Percentiles rank a stretch among this genome's conserved stretches.
Conservation (phyloP, 2,797 vertebrate genomes). For the Lithobates pipiens region DNA sequence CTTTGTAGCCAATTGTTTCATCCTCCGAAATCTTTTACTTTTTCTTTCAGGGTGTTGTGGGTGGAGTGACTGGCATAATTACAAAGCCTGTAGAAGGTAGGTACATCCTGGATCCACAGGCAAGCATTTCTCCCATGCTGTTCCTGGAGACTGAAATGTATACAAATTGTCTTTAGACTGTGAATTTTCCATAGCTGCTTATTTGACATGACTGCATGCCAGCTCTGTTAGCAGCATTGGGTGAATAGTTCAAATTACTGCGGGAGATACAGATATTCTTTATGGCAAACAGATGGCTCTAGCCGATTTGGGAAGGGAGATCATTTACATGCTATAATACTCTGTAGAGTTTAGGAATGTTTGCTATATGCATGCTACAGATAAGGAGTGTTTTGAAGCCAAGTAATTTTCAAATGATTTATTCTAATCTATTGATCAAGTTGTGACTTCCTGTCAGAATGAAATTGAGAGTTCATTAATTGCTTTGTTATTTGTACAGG, state of each 20-base stretch:
- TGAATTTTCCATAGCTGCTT: background rate
- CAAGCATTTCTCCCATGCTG: background rate
- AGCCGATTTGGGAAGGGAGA: background rate
- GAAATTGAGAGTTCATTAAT: background rate
- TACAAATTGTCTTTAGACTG: background rate
- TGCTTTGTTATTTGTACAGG: background rate
- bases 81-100: conserved; percentile 96
- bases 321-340: conserved; percentile 15
- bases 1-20: background rate
- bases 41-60: conserved; percentile 86
- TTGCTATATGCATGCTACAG: conserved; percentile 1
- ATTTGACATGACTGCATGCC: background rate
- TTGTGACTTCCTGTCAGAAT: conserved; percentile 10
- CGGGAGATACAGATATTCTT: background rate
- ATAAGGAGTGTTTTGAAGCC: conserved; percentile 11
- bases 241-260: conserved; percentile 24
- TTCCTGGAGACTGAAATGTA: background rate
- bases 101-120: conserved; percentile 18
- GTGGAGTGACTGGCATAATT: conserved; percentile 94
- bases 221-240: background rate
- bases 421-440: background rate
- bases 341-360: conserved; percentile 23
- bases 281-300: background rate
- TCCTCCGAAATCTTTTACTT: background rate
- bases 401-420: background rate